phyloP scores from a whole-genome alignment of 2,797 vertebrate species.

The Hydrophis major region DNA sequence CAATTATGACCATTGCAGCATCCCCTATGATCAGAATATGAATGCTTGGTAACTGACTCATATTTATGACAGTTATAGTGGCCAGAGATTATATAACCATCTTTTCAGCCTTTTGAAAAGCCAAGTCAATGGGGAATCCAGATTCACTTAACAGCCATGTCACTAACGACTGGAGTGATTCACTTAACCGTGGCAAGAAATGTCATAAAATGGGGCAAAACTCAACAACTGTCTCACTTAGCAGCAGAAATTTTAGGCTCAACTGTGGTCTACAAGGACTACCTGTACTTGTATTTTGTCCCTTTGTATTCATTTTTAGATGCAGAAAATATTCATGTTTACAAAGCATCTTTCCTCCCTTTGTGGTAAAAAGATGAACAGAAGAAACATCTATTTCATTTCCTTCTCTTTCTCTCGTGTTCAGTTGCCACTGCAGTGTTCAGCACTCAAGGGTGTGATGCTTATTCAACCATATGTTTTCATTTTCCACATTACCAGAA shows the following conservation, averaged over 20 bases:
- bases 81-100: neutral
- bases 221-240: neutral
- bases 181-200: neutral
- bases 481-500: neutral
- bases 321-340: neutral
- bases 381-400: neutral
- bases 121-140: neutral
- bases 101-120: neutral
- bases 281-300: neutral
- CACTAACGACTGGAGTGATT: neutral
- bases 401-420: neutral
- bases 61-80: neutral
- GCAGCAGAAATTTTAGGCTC: neutral
- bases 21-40: neutral
- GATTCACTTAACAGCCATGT: neutral
- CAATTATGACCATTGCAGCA: neutral
- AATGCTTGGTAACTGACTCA: neutral
- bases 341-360: neutral
- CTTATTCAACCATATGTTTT: conserved; percentile 14
- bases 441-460: neutral
- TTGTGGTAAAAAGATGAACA: neutral
- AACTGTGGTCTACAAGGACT: neutral
- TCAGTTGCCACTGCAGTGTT: neutral
- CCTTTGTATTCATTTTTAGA: neutral
- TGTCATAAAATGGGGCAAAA: neutral